Base-by-base conservation (phyloP, 2,888 invertebrate species). In the Acrobasis suavella region DNA sequence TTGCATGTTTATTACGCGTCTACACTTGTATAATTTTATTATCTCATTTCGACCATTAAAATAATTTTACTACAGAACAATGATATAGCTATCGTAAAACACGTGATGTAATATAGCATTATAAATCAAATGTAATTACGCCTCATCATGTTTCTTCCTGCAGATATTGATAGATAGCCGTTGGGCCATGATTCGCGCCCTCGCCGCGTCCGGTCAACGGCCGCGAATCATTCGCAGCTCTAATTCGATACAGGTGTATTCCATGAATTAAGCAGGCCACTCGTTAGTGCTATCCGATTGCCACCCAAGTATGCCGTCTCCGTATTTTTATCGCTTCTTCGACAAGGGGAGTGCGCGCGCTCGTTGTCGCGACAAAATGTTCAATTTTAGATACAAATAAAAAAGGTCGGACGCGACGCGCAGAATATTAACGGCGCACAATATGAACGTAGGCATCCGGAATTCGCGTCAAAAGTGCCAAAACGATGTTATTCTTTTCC, bases 351-450 rank as follows among this genome's bases (percentile, higher is more conserved):
- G 76, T 75, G 84, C 83, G 78, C 79, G 81, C 84, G 86, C 87
- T 86, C 91, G 88, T 89, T 88, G 89, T 87, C 86, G 85, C 90
- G 84, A 91, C 92, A 91, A 91, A 92, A 91, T 90, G 91, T 91
- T 89, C 91, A 91, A 91, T 91, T 92, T 91, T 91, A 89, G 91
- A 91, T 91, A 91, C 91, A 91, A 92, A 92, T 91, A 91, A 91
- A 92, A 92, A 91, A 92, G 92, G 91, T 90, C 90, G 87, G 90
- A 91, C 90, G 89, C 88, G 83, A 82, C 80, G 90, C 83, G 74
- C 87, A 82, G 92, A 91, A 91, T 92, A 91, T 91, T 92, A 92
- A 92, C 91, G 86, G 90, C 88, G 79, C 85, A 87, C 89, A 92
- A 91, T 91, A 92, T 91, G 89, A 91, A 91, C 89, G 89, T 82